These are phyloP conservation scores for Neofelis nebulosa DNA, from an alignment of 2,113 vertebrate genomes.

Conservation along the genomic window DNA sequence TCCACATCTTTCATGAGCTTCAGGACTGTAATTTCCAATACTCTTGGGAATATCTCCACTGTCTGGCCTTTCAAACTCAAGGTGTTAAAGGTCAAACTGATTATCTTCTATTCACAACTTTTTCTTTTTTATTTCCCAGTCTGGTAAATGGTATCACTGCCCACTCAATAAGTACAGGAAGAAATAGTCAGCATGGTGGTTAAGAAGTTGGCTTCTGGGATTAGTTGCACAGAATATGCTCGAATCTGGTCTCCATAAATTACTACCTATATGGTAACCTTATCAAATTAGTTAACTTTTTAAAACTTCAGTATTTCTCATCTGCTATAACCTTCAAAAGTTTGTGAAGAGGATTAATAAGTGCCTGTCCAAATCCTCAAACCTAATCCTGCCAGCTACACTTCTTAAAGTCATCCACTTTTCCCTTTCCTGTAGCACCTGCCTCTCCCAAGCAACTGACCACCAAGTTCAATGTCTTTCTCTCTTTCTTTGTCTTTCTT, in stretches of 20 bases:
- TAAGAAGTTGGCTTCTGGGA: neutral
- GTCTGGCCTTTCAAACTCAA: neutral
- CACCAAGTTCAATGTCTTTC: neutral
- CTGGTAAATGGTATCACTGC: neutral
- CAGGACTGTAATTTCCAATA: neutral
- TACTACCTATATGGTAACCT: neutral
- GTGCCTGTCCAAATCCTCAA: neutral
- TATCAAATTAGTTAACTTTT: slow-evolving; percentile 14
- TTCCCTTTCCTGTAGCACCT: neutral
- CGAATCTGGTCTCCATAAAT: neutral
- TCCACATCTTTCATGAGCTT: neutral
- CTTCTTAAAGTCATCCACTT: neutral
- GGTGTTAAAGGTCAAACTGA: neutral
- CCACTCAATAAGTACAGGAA: neutral
- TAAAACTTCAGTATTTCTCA: slow-evolving; percentile 12
- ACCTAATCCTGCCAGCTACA: neutral
- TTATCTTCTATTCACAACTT: neutral
- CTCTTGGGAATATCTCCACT: neutral
- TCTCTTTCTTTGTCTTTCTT: too few relatives aligned
- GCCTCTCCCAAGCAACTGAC: neutral
- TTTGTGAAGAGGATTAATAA: neutral
- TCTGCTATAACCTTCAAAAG: neutral
- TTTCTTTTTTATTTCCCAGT: neutral
- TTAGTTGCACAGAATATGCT: neutral
- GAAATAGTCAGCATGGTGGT: neutral